Base-by-base conservation (phyloP, 2,113 vertebrate genomes). In the Callocephalon fimbriatum region DNA sequence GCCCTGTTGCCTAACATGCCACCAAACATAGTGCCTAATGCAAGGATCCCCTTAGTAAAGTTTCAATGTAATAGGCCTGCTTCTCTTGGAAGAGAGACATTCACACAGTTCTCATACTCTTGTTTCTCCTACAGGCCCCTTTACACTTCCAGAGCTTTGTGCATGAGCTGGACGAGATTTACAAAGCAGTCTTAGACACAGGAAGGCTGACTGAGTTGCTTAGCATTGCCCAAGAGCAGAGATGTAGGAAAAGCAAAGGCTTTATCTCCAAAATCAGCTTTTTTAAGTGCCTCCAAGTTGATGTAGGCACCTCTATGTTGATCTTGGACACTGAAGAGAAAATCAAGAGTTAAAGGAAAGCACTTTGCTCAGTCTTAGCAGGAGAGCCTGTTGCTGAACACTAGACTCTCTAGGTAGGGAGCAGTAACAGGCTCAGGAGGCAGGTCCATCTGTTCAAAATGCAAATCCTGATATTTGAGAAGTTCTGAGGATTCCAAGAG, bases 51-150 rank as follows among this genome's bases (percentile, higher is more conserved):
- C 2, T 31, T 12, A 38, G 11, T 25, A 40, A 76, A 42, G 9
- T 75, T 71, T 42, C 1, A 0, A 0, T 22, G 35, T 9, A 78
- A 25, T 25, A 72, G 7, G 4, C 12, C 21, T 25, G 37, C 14
- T 92, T 62, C 58, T 80, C 45, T 88, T 51, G 62, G 53, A 80
- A 92, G 23, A 59, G 32, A 62, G 10, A 32, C 17, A n/a, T 9
- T 37, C 63, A 37, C 7, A 58, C 2, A 31, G 15, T 25, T 83
- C 45, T 59, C 13, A 31, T 12, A 4, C 23, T 75, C 18, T 67
- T 16, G 26, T 72, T 78, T 56, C 59, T 80, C 50, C 25, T 58
- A 16, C 9, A 42, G 31, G 6, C 3, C 3, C 13, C 7, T 51
- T 37, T 20, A 38, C 9, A 8, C 7, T 51, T 31, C 38, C 19